Base-by-base conservation (phyloP, 1,140 invertebrate species). In the Aphelenchoides avenae region DNA sequence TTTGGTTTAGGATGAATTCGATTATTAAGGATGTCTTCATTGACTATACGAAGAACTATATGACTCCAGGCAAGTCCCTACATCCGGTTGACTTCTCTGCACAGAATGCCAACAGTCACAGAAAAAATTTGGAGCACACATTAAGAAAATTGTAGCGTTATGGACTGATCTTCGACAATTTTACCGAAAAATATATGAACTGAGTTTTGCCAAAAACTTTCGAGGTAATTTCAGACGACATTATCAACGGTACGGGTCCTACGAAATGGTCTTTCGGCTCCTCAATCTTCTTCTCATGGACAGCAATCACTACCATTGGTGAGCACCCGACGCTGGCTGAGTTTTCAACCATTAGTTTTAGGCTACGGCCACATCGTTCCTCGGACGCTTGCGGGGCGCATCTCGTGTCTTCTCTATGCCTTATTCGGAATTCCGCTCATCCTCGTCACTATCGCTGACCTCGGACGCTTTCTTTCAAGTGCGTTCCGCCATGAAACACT, bases 381-480 rank as follows among this genome's bases (percentile, higher is more conserved):
- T 7, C 78, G 79, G 64, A 82, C 81, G 7, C 70, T 79, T 36
- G 78, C 76, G 71, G 81, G 81, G 34, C 77, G 80, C 43, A 64
- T 82, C 52, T 78, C 80, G 15, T 81, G 80, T 57, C 79, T 82
- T 9, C 75, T 80, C 5, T 82, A 82, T 62, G 78, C 80, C 13
- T 71, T 82, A 5, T 66, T 82, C 15, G 81, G 81, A 9, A 82
- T 82, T 44, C 81, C 81, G 3, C 65, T 82, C 78, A 27, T 82
- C 76, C 65, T 82, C 36, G 68, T 82, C n/a, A 82, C 78, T 46
- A 75, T 82, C 36, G 80, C 81, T 7, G 81, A 81, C 68, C 79
- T 82, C 53, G 81, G 81, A 3, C 52, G 73, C 40, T 75, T 75
- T 57, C 56, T 75, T 18, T 76, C 71, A 42, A 63, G 73, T 72